phyloP scores from a whole-genome alignment of 2,113 vertebrate genomes.

The Lycaon pictus region DNA sequence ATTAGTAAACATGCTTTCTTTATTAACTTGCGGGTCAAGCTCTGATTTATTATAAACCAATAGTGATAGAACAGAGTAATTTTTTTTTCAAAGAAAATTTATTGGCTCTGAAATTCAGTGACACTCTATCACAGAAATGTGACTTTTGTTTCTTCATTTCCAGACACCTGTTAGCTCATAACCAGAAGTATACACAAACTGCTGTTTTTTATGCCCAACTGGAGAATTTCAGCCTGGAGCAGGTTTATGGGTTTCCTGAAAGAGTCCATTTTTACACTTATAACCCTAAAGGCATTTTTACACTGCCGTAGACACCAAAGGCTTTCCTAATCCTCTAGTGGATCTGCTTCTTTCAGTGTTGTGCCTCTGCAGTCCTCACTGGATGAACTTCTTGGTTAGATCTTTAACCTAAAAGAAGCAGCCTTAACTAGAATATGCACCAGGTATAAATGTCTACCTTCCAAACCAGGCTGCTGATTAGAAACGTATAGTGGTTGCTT shows the following conservation, averaged over 20 bases:
- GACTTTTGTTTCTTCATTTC: conserved; percentile 58
- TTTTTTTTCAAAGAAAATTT: conserved; percentile 71
- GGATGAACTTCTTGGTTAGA: conserved; percentile 22
- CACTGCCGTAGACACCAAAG: conserved; percentile 40
- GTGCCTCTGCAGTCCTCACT: background rate
- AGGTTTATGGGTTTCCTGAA: conserved; percentile 69
- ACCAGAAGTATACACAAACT: conserved; percentile 59
- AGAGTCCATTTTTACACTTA: conserved; percentile 61
- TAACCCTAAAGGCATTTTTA: conserved; percentile 65
- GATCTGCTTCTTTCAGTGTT: conserved; percentile 9
- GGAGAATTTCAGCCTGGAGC: conserved; percentile 66
- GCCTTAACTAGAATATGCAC: background rate
- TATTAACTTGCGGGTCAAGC: conserved; percentile 89
- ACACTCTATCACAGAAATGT: conserved; percentile 66
- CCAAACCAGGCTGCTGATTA: background rate
- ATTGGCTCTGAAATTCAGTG: conserved; percentile 65
- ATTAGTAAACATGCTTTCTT: conserved; percentile 90
- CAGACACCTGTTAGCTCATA: conserved; percentile 76
- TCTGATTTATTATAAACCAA: conserved; percentile 86
- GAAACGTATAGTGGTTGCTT: background rate
- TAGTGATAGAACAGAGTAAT: conserved; percentile 80
- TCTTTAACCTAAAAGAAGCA: conserved; percentile 4
- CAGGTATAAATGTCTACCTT: background rate
- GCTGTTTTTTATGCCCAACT: conserved; percentile 56
- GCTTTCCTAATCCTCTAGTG: background rate